Percentiles rank a stretch among this genome's conserved stretches.
Evolutionary conservation across 2,113 vertebrate genomes (phyloP).

Genomic region (Anguilla rostrata): DNA sequence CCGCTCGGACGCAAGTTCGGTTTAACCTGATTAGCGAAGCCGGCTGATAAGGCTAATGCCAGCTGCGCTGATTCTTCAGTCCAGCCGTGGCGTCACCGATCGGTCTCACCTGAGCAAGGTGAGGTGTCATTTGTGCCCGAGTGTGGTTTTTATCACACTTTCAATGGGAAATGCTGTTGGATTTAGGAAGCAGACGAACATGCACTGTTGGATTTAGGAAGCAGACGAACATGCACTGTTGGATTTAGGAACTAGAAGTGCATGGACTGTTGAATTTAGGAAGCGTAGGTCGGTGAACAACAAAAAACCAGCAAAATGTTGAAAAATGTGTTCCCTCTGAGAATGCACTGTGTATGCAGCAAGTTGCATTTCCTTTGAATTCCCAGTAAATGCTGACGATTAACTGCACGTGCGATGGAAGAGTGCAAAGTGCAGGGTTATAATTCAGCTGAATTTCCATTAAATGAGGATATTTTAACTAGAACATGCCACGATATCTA

Average conservation of each 20-base stretch:
- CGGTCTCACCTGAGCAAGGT: conserved; percentile 22
- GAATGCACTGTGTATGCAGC: no score
- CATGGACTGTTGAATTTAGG: not conserved
- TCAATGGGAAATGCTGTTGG: not conserved
- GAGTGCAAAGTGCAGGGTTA: no score
- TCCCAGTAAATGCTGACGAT: no score
- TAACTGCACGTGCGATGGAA: no score
- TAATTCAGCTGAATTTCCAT: no score
- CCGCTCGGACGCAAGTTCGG: not conserved
- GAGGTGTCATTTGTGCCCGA: conserved; percentile 1
- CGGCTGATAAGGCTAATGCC: conserved; percentile 39
- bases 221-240: not conserved
- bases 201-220: not conserved
- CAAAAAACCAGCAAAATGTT: no score
- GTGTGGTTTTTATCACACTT: not conserved
- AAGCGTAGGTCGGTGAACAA: not conserved
- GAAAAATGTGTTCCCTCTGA: no score
- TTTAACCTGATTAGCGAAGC: conserved; percentile 17
- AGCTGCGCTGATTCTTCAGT: conserved; percentile 43
- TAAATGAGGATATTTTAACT: no score
- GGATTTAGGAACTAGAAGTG: not conserved
- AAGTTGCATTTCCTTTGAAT: no score
- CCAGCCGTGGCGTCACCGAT: conserved; percentile 13
- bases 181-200: not conserved
- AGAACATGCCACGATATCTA: no score